phyloP scores from a whole-genome alignment of 2,888 invertebrate genomes.

The Euphydryas editha region DNA sequence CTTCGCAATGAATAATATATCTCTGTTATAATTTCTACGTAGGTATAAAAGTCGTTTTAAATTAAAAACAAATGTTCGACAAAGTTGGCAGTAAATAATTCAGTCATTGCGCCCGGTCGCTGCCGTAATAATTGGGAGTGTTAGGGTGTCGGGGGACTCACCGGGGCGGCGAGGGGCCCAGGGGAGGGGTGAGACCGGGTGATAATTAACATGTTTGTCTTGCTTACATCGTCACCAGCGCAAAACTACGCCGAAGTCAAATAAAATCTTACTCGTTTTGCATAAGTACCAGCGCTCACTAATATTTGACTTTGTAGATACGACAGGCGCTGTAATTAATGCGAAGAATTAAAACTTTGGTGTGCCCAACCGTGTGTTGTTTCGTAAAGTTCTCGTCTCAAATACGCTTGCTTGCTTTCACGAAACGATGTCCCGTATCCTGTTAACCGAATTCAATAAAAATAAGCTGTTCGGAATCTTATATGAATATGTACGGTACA shows the following conservation, averaged over 20 bases:
- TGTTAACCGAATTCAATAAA: slow-evolving; percentile 15
- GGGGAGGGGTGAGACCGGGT: slow-evolving; percentile 41
- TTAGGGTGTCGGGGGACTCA: slow-evolving; percentile 39
- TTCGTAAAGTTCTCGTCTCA: slow-evolving; percentile 35
- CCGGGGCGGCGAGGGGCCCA: slow-evolving; percentile 17
- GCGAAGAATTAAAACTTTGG: slow-evolving; percentile 75
- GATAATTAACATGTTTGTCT: slow-evolving; percentile 82
- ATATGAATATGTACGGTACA: no score
- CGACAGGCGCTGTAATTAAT: slow-evolving; percentile 71
- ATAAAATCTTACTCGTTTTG: slow-evolving; percentile 80
- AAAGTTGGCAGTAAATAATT: slow-evolving; percentile 70
- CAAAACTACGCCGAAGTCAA: slow-evolving; percentile 80
- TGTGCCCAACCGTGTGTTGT: slow-evolving; percentile 50
- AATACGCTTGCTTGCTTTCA: slow-evolving; percentile 29
- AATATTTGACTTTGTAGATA: slow-evolving; percentile 70
- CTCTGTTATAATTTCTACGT: slow-evolving; percentile 53
- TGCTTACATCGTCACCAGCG: slow-evolving; percentile 79
- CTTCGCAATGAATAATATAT: slow-evolving; percentile 55
- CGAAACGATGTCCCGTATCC: slow-evolving; percentile 14
- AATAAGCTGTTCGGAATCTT: no score
- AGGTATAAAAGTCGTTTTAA: slow-evolving; percentile 56
- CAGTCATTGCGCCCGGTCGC: slow-evolving; percentile 53
- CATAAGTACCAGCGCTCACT: slow-evolving; percentile 70
- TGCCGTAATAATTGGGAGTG: slow-evolving; percentile 54
- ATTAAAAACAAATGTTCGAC: slow-evolving; percentile 70